Evolutionary conservation across 2,888 invertebrate species (phyloP), one percentile per base, ranked within the genome.

Genomic region (Apoda limacodes): DNA sequence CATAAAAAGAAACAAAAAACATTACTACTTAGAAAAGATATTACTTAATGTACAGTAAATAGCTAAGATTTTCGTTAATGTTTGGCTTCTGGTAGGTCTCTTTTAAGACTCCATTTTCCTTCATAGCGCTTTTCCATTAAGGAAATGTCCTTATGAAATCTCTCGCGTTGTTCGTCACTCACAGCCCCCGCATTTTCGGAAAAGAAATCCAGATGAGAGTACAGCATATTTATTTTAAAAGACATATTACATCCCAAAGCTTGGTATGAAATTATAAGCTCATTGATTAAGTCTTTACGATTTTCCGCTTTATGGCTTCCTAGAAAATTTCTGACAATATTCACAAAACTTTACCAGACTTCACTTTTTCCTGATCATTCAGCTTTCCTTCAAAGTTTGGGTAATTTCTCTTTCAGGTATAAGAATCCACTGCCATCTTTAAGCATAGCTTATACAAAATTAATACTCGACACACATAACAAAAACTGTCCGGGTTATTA

Each of bases 81-180:
- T n/a, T n/a, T n/a, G n/a, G n/a, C n/a, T n/a, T n/a, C n/a, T n/a
- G n/a, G n/a, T n/a, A n/a, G n/a, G n/a, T n/a, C n/a, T n/a, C n/a
- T n/a, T n/a, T n/a, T n/a, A n/a, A n/a, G n/a, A n/a, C n/a, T n/a
- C n/a, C n/a, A n/a, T n/a, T n/a, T n/a, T n/a, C n/a, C n/a, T n/a
- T n/a, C n/a, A n/a, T n/a, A n/a, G n/a, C n/a, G n/a, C n/a, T n/a
- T n/a, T n/a, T n/a, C n/a, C n/a, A n/a, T n/a, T n/a, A n/a, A n/a
- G n/a, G n/a, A n/a, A n/a, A 59, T 48, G 29, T 60, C 59, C 35
- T 59, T 59, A 36, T 63, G 60, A 30, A 61, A 63, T 12, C 60
- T 35, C 46, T 60, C 56, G 9, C 55, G 52, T 12, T 62, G 60
- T 33, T 61, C 54, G 25, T 59, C 57, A 37, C 56, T 57, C 7